Evolutionary conservation across 35 echinoderm and acorn worm species (phyloP).

Genomic region (Apostichopus parvimensis): DNA sequence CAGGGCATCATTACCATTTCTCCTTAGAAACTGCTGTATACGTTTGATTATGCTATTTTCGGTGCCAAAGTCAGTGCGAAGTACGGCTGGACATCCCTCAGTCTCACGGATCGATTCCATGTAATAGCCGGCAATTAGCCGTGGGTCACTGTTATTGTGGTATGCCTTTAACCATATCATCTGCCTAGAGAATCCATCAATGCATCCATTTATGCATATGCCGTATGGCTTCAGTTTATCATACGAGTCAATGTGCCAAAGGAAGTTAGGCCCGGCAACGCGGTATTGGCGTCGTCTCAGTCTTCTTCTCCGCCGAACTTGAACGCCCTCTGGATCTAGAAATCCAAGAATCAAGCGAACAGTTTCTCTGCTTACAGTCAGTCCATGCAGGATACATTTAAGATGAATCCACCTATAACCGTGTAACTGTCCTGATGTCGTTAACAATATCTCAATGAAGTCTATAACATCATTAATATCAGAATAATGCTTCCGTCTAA

Average conservation of each 20-base stretch:
- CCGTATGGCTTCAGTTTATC: conserved; percentile 78
- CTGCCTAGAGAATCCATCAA: conserved; percentile 71
- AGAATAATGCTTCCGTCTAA: conserved; percentile 39
- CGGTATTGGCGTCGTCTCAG: conserved; percentile 46
- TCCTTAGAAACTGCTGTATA: conserved; percentile 49
- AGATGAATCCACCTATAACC: conserved; percentile 74
- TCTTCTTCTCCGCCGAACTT: conserved; percentile 31
- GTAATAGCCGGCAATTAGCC: conserved; percentile 67
- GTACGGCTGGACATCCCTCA: not conserved
- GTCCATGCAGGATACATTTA: conserved; percentile 52
- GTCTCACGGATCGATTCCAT: conserved; percentile 32
- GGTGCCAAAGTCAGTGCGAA: conserved; percentile 55
- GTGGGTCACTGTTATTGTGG: conserved; percentile 56
- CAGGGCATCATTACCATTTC: conserved; percentile 13
- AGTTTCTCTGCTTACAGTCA: conserved; percentile 51
- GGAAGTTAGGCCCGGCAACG: conserved; percentile 58
- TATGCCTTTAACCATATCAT: conserved; percentile 65
- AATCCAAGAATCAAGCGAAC: conserved; percentile 45
- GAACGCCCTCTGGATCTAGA: conserved; percentile 65
- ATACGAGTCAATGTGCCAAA: conserved; percentile 81
- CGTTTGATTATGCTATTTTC: conserved; percentile 45
- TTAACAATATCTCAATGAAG: not conserved
- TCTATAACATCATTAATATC: not conserved
- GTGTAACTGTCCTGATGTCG: conserved; percentile 59
- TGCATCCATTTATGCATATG: conserved; percentile 68